Evolutionary conservation across 2,797 vertebrate genomes (phyloP), one percentile per base, ranked within the genome.

Genomic region (Geotrypetes seraphini): DNA sequence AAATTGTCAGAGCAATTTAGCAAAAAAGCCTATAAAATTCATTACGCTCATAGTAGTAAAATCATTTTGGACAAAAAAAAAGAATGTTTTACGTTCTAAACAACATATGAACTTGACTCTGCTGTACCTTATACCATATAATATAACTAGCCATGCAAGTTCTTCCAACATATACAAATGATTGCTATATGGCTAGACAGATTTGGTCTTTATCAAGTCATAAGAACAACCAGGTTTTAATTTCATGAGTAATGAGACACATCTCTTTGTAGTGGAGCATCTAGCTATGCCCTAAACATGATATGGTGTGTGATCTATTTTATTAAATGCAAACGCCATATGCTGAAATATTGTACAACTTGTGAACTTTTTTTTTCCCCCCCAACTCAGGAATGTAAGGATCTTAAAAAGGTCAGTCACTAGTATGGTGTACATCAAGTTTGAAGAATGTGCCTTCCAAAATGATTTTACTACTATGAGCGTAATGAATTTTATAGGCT

Each of bases 1-100:
- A 77, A 80, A 78, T 77, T 76, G 83, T 84, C 85, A 75, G 73
- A 53, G 66, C 74, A 74, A 85, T 89, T 84, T 83, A 81, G 83
- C 78, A 79, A 79, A 78, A 69, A 22, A 60, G 63, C 56, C 63
- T 60, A 39, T 64, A 62, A 83, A 83, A 81, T 73, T 80, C 61
- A 74, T 81, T 84, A 73, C 54, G 58, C 52, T 27, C 45, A 55
- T 57, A 55, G 62, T 69, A 75, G 69, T 75, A 73, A 77, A 78
- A 78, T 70, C 58, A 50, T 40, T 68, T 63, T 58, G 50, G 63
- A 78, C 45, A 61, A 38, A 57, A 62, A 12, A n/a, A n/a, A n/a
- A n/a, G n/a, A 73, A 71, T 71, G 73, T 66, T 70, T 68, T n/a
- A n/a, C n/a, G n/a, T n/a, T n/a, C n/a, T n/a, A n/a, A n/a, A n/a